Base-by-base conservation (phyloP, 1,140 invertebrate genomes). In the Pygmarrhopalites habei region DNA sequence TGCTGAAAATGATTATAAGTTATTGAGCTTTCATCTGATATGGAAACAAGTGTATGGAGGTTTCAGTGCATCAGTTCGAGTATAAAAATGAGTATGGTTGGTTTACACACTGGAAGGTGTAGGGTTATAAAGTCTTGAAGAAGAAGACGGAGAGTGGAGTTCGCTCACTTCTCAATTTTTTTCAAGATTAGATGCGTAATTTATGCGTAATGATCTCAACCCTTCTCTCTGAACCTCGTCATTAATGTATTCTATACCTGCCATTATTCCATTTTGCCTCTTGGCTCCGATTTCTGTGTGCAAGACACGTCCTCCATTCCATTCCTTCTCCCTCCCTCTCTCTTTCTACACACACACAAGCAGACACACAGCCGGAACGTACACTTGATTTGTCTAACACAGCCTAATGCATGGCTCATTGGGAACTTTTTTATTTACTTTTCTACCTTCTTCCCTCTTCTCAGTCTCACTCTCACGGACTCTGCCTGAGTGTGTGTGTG, bases 151-250 rank as follows among this genome's bases (percentile, higher is more conserved):
- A 39, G 17, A 39, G 7, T 39, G 35, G 7, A 39, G 17, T 39
- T 39, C 17, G 35, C 35, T 10, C 7, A 39, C 10, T 39, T 17
- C 17, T 7, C 35, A 10, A 39, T 39, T 7, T 7, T 7, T 39
- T 39, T 39, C 17, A 10, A 39, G 35, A 21, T n/a, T 46, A 46
- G 44, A 52, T 52, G 49, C 19, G 49, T 61, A 61, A 61, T 61
- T 61, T 61, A 61, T 61, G 32, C 59, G 35, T 47, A 56, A 62
- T 62, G 52, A 62, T 62, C 60, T 49, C 52, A 56, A 46, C 60
- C 32, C 53, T 62, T 46, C 29, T 26, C 19, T 44, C 17, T n/a
- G 49, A 49, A 62, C 32, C 60, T 62, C 60, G 43, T 62, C 60
- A 62, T 56, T 62, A 62, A 56, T 56, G 56, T 53, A 56, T 62